Evolutionary conservation across 2,888 invertebrate species (phyloP), one percentile per base, ranked within the genome.

Genomic region (Ariolimax columbianus): DNA sequence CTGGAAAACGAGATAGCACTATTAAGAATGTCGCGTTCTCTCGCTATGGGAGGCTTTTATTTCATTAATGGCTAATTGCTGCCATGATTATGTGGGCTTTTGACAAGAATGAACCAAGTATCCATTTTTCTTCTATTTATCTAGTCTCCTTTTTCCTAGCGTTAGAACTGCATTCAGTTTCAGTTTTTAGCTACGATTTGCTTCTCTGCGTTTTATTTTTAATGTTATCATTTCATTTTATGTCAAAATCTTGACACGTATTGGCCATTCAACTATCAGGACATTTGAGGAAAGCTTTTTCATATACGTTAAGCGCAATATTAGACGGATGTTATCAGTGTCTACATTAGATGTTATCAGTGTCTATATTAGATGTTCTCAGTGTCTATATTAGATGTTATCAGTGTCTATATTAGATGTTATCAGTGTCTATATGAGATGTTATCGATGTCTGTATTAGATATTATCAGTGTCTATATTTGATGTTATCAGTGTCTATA

Each of bases 1-100:
- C 66, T 66, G 78, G 36, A 55, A 78, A 36, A 38, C 19, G 17
- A 17, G 70, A 36, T n/a, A 23, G 38, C 14, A 4, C 38, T 19
- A 66, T 78, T 78, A 78, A 6, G 38, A 59, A 36, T 51, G 7
- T 38, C 30, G n/a, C 30, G 38, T 66, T 59, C 26, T 26, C n/a
- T 14, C 63, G 9, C n/a, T 63, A 40, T 38, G 55, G 30, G 14
- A 40, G 26, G 78, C 66, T 78, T 78, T 78, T 78, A 78, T 63
- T 66, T 78, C 78, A 78, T 78, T 78, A 78, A 59, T n/a, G 43
- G 7, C 30, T 79, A 68, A 79, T 79, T 66, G 43, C 43, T 79
- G 63, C 40, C 2, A 33, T 68, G 40, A 47, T 79, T 68, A 79
- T 68, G 47, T 68, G 66, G 68, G 79, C 33, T n/a, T 23, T 33